A percentile compares a stretch with the other conserved stretches of the same genome.
phyloP scores from a whole-genome alignment of 2,113 vertebrate species.

The Ailurus styani region DNA sequence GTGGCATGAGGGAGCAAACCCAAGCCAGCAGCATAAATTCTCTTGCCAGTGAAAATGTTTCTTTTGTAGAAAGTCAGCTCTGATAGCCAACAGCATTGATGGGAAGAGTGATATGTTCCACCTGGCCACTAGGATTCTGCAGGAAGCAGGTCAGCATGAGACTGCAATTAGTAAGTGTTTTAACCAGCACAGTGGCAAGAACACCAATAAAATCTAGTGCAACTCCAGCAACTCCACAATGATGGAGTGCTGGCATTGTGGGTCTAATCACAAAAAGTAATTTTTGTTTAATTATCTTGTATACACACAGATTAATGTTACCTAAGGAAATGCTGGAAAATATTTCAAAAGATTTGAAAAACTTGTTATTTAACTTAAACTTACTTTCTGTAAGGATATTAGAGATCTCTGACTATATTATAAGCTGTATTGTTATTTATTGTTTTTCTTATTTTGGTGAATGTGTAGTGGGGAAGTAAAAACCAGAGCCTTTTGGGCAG shows the following conservation, averaged over 20 bases:
- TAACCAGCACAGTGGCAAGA: neutral
- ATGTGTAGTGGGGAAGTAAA: neutral
- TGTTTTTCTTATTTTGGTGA: neutral
- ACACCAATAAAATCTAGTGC: neutral
- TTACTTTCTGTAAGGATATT: neutral
- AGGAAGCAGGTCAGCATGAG: neutral
- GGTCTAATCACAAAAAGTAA: neutral
- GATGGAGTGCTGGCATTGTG: neutral
- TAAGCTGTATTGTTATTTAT: neutral
- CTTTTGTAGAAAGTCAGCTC: neutral
- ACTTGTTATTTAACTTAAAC: neutral
- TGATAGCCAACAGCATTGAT: neutral
- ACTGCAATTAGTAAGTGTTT: neutral
- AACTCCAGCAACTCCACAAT: neutral
- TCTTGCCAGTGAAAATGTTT: neutral
- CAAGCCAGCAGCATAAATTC: neutral
- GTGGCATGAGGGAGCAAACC: neutral
- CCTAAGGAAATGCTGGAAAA: neutral
- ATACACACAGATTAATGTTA: neutral
- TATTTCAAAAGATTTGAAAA: neutral
- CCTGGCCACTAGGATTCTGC: neutral
- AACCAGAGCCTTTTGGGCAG: fast-evolving
- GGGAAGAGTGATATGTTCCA: neutral
- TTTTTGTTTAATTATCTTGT: neutral
- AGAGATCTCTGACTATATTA: neutral